These are phyloP conservation scores for Alouatta palliata DNA, from an alignment of 2,113 vertebrate species.

Conservation along the genomic window DNA sequence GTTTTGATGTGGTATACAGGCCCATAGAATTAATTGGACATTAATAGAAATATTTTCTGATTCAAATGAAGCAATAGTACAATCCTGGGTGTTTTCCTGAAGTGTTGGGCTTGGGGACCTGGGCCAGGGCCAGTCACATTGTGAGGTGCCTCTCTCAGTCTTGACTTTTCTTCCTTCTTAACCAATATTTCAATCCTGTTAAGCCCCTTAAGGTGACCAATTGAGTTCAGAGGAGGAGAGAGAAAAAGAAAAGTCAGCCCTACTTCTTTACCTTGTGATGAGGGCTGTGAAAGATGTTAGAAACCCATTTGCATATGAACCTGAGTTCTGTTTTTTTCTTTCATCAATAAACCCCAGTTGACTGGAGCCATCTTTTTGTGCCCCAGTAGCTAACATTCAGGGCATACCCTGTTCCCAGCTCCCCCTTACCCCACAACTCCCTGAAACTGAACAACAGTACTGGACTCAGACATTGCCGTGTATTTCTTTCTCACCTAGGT, in stretches of 20 bases:
- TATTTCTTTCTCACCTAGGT: background rate
- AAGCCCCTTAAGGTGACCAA: background rate
- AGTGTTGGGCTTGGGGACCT: background rate
- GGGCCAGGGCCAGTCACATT: background rate
- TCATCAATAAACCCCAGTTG: background rate
- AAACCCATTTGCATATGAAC: no score
- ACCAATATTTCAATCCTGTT: background rate
- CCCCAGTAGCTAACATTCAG: background rate
- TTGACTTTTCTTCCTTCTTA: background rate
- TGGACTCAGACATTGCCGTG: background rate
- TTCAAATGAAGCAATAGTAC: background rate
- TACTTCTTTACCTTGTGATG: no score
- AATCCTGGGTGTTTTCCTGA: background rate
- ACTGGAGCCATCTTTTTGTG: background rate
- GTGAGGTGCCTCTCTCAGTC: background rate
- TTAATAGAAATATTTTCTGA: background rate
- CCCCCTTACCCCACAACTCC: background rate
- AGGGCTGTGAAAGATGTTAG: no score
- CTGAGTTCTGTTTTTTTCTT: background rate
- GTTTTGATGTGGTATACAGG: background rate
- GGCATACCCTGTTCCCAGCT: background rate
- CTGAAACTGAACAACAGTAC: background rate
- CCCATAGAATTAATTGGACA: background rate
- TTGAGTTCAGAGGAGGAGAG: background rate
- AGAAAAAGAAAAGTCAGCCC: background rate